Conservation (phyloP, 2,888 invertebrate species). For the Eristalinus aeneus region DNA sequence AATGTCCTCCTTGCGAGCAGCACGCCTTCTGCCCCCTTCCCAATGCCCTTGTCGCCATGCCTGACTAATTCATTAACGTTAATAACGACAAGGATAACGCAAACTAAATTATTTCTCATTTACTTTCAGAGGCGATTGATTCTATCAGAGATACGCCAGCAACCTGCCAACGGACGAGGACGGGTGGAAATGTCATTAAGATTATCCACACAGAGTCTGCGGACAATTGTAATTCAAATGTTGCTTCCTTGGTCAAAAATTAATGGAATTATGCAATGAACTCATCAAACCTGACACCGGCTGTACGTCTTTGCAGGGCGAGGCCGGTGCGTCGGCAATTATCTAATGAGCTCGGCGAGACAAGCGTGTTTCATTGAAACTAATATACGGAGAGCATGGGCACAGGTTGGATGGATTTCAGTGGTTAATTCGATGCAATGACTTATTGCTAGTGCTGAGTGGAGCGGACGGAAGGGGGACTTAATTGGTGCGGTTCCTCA, state of each 20-base stretch:
- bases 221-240: conserved; percentile 48
- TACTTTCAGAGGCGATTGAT: conserved; percentile 43
- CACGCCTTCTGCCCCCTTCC: conserved; percentile 1
- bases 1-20: background rate
- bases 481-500: background rate
- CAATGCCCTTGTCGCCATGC: conserved; percentile 17
- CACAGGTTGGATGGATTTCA: background rate
- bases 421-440: background rate
- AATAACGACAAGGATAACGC: conserved; percentile 59
- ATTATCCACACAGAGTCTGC: conserved; percentile 50
- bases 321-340: conserved; percentile 5
- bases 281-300: conserved; percentile 5
- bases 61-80: conserved; percentile 66
- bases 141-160: conserved; percentile 22
- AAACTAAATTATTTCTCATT: conserved; percentile 53
- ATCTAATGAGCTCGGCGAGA: conserved; percentile 13
- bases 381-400: background rate
- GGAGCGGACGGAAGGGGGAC: background rate
- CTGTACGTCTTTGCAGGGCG: background rate
- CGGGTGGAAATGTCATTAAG: conserved; percentile 29
- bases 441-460: background rate
- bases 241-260: conserved; percentile 51
- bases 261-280: conserved; percentile 50
- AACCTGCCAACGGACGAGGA: background rate
- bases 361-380: background rate